A percentile compares a stretch with the other conserved stretches of the same genome.
phyloP scores from a whole-genome alignment of 2,888 invertebrate genomes.

The Rhimphoctona megacephalus region DNA sequence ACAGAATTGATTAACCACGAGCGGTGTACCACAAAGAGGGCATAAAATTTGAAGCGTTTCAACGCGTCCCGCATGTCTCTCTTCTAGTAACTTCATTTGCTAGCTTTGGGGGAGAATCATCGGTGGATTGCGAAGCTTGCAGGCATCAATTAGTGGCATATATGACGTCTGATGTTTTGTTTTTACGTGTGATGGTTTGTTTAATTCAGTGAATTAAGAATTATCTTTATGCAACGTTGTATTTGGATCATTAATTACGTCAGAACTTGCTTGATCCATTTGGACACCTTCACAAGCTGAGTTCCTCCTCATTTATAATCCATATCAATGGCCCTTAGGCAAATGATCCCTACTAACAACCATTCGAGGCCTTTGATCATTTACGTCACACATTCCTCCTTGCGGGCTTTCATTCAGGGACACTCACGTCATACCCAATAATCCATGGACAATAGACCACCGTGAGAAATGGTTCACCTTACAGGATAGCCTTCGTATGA shows the following conservation, averaged over 20 bases:
- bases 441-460: not conserved
- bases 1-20: slow-evolving; percentile 57
- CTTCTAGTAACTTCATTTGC: not conserved
- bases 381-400: too few species aligned
- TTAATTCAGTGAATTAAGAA: not conserved
- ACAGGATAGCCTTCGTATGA: not conserved
- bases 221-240: not conserved
- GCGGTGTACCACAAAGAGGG: slow-evolving; percentile 50
- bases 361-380: too few species aligned
- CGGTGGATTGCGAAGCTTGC: too few species aligned
- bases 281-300: too few species aligned
- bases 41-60: slow-evolving; percentile 60
- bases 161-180: not conserved
- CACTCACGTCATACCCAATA: not conserved
- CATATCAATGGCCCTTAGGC: not conserved
- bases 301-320: not conserved
- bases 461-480: not conserved
- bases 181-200: not conserved
- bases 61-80: not conserved
- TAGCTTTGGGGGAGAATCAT: not conserved
- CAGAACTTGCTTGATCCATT: not conserved
- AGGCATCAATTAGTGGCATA: not conserved
- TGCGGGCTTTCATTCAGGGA: too few species aligned
- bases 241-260: too few species aligned
- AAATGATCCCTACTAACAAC: too few species aligned